phyloP scores from a whole-genome alignment of 1,140 invertebrate genomes.

The Cepaea nemoralis region DNA sequence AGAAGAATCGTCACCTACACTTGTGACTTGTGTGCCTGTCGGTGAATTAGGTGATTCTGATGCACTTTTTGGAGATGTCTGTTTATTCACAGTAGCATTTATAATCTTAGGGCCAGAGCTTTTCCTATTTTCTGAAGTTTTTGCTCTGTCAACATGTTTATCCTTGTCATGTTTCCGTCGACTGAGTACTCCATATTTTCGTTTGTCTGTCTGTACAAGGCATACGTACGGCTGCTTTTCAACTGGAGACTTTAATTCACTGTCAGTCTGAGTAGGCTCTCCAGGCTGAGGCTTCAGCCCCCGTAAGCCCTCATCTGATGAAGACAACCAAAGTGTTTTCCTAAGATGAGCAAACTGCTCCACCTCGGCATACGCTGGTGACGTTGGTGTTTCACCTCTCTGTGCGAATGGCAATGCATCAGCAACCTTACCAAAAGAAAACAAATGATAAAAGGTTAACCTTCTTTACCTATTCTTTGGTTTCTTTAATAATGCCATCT shows the following conservation, averaged over 20 bases:
- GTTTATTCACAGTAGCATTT: neutral
- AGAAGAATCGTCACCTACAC: neutral
- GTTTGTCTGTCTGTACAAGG: neutral
- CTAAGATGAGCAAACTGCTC: neutral
- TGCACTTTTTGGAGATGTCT: neutral
- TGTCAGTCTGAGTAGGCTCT: neutral
- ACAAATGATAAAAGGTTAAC: neutral
- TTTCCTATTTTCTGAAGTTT: neutral
- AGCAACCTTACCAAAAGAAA: slow-evolving; percentile 1
- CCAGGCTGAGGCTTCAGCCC: neutral
- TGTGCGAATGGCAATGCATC: slow-evolving; percentile 22
- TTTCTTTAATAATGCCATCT: no score
- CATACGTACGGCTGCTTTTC: neutral
- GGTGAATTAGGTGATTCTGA: neutral
- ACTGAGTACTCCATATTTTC: neutral
- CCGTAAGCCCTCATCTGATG: neutral
- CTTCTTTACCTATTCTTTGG: neutral
- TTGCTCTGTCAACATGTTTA: neutral
- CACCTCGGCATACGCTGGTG: slow-evolving; percentile 35
- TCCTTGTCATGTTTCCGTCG: neutral
- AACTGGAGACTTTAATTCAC: neutral
- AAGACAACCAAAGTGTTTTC: slow-evolving; percentile 16
- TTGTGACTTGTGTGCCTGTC: neutral
- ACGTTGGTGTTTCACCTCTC: slow-evolving; percentile 22
- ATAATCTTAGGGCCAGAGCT: slow-evolving; percentile 1